Evolutionary conservation across 2,113 vertebrate genomes (phyloP), one percentile per base, ranked within the genome.

Genomic region (Mustela nigripes): DNA sequence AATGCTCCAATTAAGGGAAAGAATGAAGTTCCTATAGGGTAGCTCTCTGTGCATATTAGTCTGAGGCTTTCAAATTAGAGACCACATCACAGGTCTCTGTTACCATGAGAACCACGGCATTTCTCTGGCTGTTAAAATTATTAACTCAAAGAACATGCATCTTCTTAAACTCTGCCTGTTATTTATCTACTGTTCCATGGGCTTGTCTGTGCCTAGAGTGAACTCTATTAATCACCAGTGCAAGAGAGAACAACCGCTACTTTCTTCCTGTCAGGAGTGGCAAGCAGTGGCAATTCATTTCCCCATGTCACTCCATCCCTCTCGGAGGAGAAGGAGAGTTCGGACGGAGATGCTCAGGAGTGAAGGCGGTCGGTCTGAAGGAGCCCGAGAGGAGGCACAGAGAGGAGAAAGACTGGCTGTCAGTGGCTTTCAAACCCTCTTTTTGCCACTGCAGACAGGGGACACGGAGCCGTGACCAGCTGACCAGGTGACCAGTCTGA

Each of bases 71-170:
- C 97, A 96, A 98, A 98, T 98, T 97, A 97, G 97, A 98, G 97
- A 98, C 82, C 63, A 93, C 96, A 97, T 97, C 60, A 45, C 89
- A 97, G 96, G 97, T 98, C 93, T 42, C 87, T 91, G 98, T 99
- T 99, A 97, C 98, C 98, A 98, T 99, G 98, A 98, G 98, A 99
- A 99, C 98, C 96, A 91, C 94, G 81, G 85, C 88, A 86, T 98
- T 97, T 98, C 97, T 98, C 95, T 39, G 94, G 95, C 97, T 94
- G 95, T 97, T 98, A 94, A 96, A 98, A 98, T 98, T 98, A 98
- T 98, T 97, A 98, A 98, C 98, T 98, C 96, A 62, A 96, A 95
- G 97, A 98, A 45, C 97, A 97, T 97, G 83, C 97, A 98, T 98
- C 92, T 98, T 98, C 98, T 97, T 91, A 98, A 98, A 98, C 60